These are phyloP conservation scores for Salmo trutta DNA, from an alignment of 2,797 vertebrate species.

Conservation along the genomic window DNA sequence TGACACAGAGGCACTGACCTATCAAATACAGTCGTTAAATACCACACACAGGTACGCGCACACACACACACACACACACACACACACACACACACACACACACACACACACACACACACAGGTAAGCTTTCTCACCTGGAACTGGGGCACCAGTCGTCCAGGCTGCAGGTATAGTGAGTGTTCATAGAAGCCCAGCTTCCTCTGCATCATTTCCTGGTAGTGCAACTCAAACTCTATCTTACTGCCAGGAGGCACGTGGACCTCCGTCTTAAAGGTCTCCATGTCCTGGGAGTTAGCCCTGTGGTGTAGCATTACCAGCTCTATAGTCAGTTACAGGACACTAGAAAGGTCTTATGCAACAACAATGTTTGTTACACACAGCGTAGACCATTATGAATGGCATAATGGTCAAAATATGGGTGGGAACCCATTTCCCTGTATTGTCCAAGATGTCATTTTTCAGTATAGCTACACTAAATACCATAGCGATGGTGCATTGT, in stretches of 20 bases:
- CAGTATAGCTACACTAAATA: not conserved
- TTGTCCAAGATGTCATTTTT: not conserved
- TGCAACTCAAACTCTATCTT: constrained; percentile 92
- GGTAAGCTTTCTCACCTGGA: constrained; percentile 79
- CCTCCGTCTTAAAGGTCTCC: constrained; percentile 93
- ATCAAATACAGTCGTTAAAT: not conserved
- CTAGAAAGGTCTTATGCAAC: not conserved
- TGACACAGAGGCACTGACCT: not conserved
- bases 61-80: constrained; percentile 9
- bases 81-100: constrained; percentile 12
- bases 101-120: constrained; percentile 7
- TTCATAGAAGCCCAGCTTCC: constrained; percentile 84
- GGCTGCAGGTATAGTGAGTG: constrained; percentile 86
- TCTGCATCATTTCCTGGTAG: constrained; percentile 90
- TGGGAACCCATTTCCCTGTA: not conserved
- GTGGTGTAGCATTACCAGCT: constrained; percentile 7
- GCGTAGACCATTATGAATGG: not conserved
- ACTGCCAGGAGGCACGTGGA: constrained; percentile 86
- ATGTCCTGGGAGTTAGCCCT: constrained; percentile 88
- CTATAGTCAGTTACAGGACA: not conserved
- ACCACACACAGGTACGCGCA: not conserved
- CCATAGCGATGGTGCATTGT: not conserved
- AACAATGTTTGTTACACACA: not conserved
- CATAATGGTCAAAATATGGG: not conserved
- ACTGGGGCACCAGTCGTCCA: constrained; percentile 84